Base-by-base conservation (phyloP, 2,113 vertebrate species). In the Cinclus mexicanus region DNA sequence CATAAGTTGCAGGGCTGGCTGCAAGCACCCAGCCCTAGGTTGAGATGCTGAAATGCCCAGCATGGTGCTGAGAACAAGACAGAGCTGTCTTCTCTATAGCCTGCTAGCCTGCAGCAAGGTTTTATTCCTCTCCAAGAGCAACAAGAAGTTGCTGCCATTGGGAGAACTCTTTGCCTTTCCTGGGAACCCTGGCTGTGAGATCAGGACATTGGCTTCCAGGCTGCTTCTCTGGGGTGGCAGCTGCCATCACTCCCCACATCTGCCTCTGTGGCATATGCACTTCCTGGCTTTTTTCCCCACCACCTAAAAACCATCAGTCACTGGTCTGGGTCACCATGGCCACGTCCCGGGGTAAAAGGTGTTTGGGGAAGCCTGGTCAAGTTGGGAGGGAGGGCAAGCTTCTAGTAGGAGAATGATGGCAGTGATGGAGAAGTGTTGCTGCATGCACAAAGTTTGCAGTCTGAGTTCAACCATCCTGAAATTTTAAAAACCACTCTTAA, bases 381-480 rank as follows among this genome's bases (percentile, higher is more conserved):
- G 17, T 0, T 1, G 46, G 17, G 2, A 50, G 12, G 10, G 6
- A 59, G 20, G 7, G 20, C 0, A 0, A 47, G 7, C 20, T 56
- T 72, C 31, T 26, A 63, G 15, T 2, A 67, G 53, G 15, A 39
- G 78, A 67, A 68, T 28, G 12, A 33, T 10, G 4, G 6, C 1
- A 2, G 8, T 37, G 39, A 29, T 24, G 12, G 20, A 75, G 44
- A 44, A 47, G 14, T 23, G 25, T 37, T 68, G 60, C 67, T 52
- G 55, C 1, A 1, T n/a, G 12, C 26, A 44, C 5, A 9, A 63
- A 53, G 6, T 49, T 11, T 7, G 8, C 2, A 1, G 7, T 19
- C 25, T 5, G 7, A 46, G n/a, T 42, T 63, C 16, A 57, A 42
- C 16, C 11, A 31, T 21, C 15, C 18, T 35, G 21, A 74, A 55